Percentiles rank a stretch among this genome's conserved stretches.
Conservation (phyloP, 2,888 invertebrate genomes). For the Athalia rosae region DNA sequence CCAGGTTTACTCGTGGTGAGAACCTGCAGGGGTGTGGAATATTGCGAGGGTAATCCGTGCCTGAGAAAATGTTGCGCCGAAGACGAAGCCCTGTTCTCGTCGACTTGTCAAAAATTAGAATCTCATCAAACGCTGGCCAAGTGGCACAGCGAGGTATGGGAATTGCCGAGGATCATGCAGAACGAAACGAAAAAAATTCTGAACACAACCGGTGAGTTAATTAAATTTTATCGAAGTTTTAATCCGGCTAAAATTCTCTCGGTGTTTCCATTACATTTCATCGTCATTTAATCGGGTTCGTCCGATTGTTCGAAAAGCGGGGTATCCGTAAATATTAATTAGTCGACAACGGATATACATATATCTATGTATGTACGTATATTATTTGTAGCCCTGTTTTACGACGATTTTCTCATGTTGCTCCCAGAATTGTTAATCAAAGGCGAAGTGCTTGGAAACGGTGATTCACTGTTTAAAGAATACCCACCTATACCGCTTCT, state of each 20-base stretch:
- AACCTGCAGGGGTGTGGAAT: conserved; percentile 54
- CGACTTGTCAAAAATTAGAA: conserved; percentile 42
- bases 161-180: conserved; percentile 47
- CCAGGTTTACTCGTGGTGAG: conserved; percentile 52
- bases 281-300: too few relatives aligned
- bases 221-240: background rate
- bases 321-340: background rate
- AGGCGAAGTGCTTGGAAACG: conserved; percentile 26
- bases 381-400: background rate
- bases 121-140: conserved; percentile 8
- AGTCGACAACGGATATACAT: too few relatives aligned
- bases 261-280: background rate
- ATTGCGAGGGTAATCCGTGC: conserved; percentile 62
- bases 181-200: conserved; percentile 40
- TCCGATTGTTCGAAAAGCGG: too few relatives aligned
- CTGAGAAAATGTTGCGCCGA: conserved; percentile 71
- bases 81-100: conserved; percentile 53
- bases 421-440: conserved; percentile 39
- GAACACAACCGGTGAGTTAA: conserved; percentile 38
- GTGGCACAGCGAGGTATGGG: conserved; percentile 16
- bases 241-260: background rate
- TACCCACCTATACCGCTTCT: background rate
- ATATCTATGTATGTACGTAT: too few relatives aligned
- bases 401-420: background rate
- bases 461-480: conserved; percentile 34